These are phyloP conservation scores for Gymnothorax javanicus DNA, from an alignment of 2,797 vertebrate species.

Conservation along the genomic window DNA sequence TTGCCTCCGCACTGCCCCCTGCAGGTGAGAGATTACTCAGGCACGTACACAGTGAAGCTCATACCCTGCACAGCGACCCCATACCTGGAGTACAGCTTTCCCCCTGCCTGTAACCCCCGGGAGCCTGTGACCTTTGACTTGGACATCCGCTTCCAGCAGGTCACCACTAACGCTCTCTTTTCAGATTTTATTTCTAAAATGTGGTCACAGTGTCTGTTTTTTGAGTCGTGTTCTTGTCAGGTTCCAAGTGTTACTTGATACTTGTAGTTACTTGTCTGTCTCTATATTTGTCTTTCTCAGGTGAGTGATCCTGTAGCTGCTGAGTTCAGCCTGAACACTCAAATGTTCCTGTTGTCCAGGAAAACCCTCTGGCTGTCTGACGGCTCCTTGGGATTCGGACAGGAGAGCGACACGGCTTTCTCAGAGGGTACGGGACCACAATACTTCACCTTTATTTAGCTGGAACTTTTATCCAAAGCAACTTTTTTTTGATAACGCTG, in stretches of 20 bases:
- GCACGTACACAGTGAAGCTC: constrained; percentile 58
- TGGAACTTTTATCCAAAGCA: background rate
- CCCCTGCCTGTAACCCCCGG: constrained; percentile 52
- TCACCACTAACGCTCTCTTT: constrained; percentile 2
- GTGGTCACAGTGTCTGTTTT: background rate
- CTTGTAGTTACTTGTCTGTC: background rate
- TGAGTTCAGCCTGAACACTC: constrained; percentile 63
- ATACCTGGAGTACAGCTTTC: constrained; percentile 47
- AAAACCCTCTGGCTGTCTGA: constrained; percentile 62
- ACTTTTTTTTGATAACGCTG: too few relatives aligned
- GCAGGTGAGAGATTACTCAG: constrained; percentile 62
- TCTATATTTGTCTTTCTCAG: constrained; percentile 27
- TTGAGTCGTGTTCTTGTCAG: background rate
- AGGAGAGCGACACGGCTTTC: constrained; percentile 58
- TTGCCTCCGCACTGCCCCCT: background rate
- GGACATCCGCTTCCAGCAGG: constrained; percentile 66
- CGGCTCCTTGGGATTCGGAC: constrained; percentile 60
- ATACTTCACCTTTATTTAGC: background rate
- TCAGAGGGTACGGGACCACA: constrained; percentile 51
- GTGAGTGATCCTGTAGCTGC: constrained; percentile 60
- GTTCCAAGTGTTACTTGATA: background rate
- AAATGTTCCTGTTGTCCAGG: constrained; percentile 58
- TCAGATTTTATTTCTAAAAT: background rate
- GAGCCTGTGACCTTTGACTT: constrained; percentile 55
- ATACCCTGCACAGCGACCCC: constrained; percentile 52